Conservation (phyloP, 92 coral and sea anemone species). For the Porites divaricata region DNA sequence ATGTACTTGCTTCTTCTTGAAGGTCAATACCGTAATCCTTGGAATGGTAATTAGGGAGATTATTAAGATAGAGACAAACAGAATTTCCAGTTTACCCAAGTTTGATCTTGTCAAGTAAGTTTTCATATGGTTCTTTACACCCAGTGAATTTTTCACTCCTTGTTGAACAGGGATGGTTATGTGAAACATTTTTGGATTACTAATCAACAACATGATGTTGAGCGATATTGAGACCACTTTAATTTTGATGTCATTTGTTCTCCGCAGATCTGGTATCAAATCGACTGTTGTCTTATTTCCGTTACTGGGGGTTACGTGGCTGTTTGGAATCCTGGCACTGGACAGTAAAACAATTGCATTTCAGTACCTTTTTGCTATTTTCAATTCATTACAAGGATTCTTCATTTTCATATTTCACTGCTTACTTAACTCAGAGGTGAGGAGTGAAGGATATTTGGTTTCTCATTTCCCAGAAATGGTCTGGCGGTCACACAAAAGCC, state of each 20-base stretch:
- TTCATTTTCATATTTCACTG: constrained; percentile 75
- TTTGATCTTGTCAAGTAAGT: constrained; percentile 44
- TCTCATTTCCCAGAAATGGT: too few relatives aligned
- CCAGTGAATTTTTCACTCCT: too few relatives aligned
- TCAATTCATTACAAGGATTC: constrained; percentile 75
- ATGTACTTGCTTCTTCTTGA: neutral
- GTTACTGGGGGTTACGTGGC: constrained; percentile 72
- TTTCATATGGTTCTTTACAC: neutral
- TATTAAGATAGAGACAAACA: constrained; percentile 41
- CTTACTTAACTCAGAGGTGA: constrained; percentile 69
- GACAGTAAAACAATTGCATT: constrained; percentile 46
- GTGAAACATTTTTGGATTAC: too few relatives aligned
- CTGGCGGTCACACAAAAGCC: too few relatives aligned
- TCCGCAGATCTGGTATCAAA: constrained; percentile 46
- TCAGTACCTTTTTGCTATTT: constrained; percentile 74
- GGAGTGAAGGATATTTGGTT: neutral
- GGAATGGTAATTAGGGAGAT: constrained; percentile 57
- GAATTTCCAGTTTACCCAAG: constrained; percentile 34
- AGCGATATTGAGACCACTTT: neutral
- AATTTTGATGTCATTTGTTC: neutral
- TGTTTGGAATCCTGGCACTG: constrained; percentile 69
- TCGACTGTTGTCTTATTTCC: constrained; percentile 58
- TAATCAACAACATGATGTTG: too few relatives aligned
- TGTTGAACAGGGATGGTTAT: too few relatives aligned
- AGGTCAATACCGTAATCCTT: constrained; percentile 49